Evolutionary conservation across 2,888 invertebrate genomes (phyloP), one percentile per base, ranked within the genome.

Genomic region (Lysandra bellargus): DNA sequence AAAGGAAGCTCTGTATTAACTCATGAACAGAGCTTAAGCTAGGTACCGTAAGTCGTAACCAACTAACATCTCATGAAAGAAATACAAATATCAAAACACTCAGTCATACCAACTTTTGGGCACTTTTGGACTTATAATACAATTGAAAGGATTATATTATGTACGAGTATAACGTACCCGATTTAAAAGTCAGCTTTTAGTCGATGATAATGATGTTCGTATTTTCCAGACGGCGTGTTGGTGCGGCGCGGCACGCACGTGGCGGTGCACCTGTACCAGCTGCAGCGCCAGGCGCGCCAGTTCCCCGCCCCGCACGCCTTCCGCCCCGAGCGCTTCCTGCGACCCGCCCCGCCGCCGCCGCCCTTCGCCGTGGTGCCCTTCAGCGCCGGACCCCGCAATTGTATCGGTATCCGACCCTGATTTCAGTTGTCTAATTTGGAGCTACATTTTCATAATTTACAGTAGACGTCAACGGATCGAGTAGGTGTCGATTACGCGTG

Each of bases 221-320:
- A 75, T 30, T n/a, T 86, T 85, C 4, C 84, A 95, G 95, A 89
- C 78, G 89, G 93, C 17, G 86, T 92, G 40, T 33, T 84, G 4
- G 84, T 96, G 78, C 96, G 95, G 1, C 88, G 88, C 77, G 91
- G 91, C 1, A 84, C 92, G 0, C 90, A 93, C 76, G 88, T 95
- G 0, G 95, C 94, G 77, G 86, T 96, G 0, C 95, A 95, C 78
- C 95, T 96, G 17, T 96, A 91, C 84, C 95, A 96, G 83, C 84
- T 96, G 5, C 97, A 97, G 85, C 93, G 95, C 2, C 95, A 96
- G 86, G 93, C 95, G 0, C 91, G 95, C 5, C 90, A 95, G 79
- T 97, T 95, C 90, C 95, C 96, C 0, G 94, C 97, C 80, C 97
- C 97, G 0, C 96, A 96, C 69, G 89, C 96, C 81, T 97, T 97